Conservation (phyloP, 2,888 invertebrate genomes). For the Hydrotaea cyrtoneurina region DNA sequence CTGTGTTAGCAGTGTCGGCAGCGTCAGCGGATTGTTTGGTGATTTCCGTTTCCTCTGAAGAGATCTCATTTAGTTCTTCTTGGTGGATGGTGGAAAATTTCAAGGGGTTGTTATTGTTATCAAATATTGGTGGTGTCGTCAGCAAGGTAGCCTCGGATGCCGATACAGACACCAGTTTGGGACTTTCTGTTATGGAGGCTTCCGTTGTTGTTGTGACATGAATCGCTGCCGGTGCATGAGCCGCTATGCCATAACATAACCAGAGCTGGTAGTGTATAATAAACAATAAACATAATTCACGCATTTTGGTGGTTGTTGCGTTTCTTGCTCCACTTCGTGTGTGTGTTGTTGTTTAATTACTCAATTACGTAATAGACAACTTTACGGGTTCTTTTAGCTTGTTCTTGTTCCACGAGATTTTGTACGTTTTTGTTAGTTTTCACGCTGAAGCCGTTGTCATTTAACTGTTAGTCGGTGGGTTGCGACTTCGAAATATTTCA, state of each 20-base stretch:
- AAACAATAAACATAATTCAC: constrained; percentile 73
- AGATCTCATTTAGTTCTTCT: constrained; percentile 53
- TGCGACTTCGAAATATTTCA: background rate
- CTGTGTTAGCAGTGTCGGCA: constrained; percentile 4
- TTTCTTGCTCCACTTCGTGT: constrained; percentile 11
- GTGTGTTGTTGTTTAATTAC: constrained; percentile 15
- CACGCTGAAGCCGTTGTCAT: constrained; percentile 29
- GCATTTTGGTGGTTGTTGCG: constrained; percentile 51
- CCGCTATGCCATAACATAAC: constrained; percentile 74
- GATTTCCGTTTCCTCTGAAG: constrained; percentile 34
- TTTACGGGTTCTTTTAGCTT: background rate
- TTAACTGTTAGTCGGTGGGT: constrained; percentile 37
- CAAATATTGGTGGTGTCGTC: constrained; percentile 68
- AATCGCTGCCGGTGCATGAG: constrained; percentile 17
- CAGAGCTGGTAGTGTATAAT: constrained; percentile 71
- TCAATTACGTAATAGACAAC: constrained; percentile 13
- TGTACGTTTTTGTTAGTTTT: constrained; percentile 26
- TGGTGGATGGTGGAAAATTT: constrained; percentile 9
- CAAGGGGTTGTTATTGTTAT: background rate
- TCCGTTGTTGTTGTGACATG: constrained; percentile 70
- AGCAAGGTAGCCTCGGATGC: constrained; percentile 73
- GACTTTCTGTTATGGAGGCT: constrained; percentile 56
- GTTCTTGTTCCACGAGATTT: background rate
- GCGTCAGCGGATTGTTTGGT: constrained; percentile 34
- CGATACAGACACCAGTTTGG: constrained; percentile 68